Evolutionary conservation across 2,888 invertebrate species (phyloP).

Genomic region (Cenopis cana): DNA sequence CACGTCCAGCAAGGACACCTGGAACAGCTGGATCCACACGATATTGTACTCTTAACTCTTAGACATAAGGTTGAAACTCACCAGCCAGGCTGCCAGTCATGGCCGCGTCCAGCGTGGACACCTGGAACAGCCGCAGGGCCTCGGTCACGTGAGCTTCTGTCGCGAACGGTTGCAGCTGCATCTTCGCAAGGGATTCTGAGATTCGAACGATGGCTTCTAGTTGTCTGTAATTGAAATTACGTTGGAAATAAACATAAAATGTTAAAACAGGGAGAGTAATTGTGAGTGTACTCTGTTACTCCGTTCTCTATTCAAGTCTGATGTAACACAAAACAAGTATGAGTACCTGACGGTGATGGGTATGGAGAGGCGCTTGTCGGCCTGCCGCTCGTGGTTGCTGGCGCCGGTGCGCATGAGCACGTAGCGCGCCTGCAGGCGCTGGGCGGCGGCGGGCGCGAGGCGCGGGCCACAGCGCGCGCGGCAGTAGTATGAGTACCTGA

Average conservation of each 20-base stretch:
- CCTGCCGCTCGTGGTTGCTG: no score
- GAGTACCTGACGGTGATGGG: no score
- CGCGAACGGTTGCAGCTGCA: conserved; percentile 97
- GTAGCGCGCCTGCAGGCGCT: no score
- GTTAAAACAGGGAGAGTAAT: background rate
- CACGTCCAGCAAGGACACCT: no score
- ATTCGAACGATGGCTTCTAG: conserved; percentile 98
- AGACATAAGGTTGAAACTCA: conserved; percentile 59
- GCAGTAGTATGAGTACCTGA: no score
- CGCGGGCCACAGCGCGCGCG: no score
- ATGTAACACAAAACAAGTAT: no score
- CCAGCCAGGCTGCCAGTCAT: conserved; percentile 96
- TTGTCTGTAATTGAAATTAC: conserved; percentile 83
- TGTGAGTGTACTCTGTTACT: no score
- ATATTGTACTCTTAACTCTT: background rate
- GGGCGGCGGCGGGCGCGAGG: no score
- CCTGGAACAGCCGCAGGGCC: conserved; percentile 97
- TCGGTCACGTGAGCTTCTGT: conserved; percentile 97
- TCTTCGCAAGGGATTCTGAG: conserved; percentile 98
- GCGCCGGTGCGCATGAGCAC: no score
- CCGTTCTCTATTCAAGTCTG: no score
- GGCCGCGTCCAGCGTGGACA: conserved; percentile 98
- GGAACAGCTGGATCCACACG: background rate
- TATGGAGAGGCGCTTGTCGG: no score
- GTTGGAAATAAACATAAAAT: background rate